Conservation (phyloP, 2,888 invertebrate genomes). For the Cataglyphis rosenhaueri region DNA sequence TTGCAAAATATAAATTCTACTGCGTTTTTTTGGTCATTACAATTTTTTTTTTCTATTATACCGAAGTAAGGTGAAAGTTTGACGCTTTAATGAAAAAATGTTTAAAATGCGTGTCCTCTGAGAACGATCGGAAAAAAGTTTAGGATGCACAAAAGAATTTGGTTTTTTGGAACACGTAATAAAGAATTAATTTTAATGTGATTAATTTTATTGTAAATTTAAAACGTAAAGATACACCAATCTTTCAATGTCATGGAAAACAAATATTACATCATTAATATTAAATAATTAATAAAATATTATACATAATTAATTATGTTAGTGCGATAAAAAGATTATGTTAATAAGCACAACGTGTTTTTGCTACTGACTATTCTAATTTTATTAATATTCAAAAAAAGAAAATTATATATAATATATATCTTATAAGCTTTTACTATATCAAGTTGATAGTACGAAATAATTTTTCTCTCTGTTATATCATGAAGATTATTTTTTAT, state of each 20-base stretch:
- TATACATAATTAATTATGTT: neutral
- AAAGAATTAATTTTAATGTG: neutral
- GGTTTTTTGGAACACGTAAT: neutral
- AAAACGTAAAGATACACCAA: neutral
- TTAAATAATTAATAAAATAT: neutral
- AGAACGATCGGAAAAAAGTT: conserved; percentile 45
- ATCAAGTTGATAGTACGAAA: neutral
- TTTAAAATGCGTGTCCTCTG: conserved; percentile 44
- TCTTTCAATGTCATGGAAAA: neutral
- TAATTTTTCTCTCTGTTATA: neutral
- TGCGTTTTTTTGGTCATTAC: conserved; percentile 74
- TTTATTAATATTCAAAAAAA: neutral
- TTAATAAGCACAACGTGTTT: neutral
- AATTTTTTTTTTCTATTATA: conserved; percentile 72
- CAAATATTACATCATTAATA: neutral
- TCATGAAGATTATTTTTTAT: neutral
- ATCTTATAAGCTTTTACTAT: neutral
- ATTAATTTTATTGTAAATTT: too few species aligned
- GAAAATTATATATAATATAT: neutral
- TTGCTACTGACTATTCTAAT: neutral
- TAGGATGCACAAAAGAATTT: neutral
- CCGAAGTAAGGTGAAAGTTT: conserved; percentile 35
- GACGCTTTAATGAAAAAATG: conserved; percentile 46
- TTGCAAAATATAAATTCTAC: conserved; percentile 76
- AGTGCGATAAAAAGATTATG: neutral